Evolutionary conservation across 2,888 invertebrate genomes (phyloP).

Genomic region (Hirtodrosophila histrioides): DNA sequence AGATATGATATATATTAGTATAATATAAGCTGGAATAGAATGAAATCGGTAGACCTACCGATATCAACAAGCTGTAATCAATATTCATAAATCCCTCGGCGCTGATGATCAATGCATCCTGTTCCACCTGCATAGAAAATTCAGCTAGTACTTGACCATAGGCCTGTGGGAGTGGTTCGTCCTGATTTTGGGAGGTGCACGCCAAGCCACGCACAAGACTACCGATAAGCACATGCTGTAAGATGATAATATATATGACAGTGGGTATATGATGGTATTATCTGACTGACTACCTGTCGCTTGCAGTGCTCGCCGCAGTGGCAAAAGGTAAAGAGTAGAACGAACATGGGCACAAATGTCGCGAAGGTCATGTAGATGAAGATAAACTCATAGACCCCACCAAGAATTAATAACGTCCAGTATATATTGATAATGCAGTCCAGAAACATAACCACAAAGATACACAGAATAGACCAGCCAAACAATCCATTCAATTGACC

Average conservation of each 20-base stretch:
- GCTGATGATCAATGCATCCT: conserved; percentile 63
- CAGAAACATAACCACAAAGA: conserved; percentile 67
- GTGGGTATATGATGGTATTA: no score
- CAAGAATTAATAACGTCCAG: conserved; percentile 62
- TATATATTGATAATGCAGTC: conserved; percentile 71
- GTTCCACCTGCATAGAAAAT: conserved; percentile 73
- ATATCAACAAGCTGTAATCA: conserved; percentile 73
- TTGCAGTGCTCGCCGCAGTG: conserved; percentile 71
- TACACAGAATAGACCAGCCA: conserved; percentile 68
- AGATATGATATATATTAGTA: background rate
- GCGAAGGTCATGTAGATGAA: conserved; percentile 49
- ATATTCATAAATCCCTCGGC: conserved; percentile 71
- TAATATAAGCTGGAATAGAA: no score
- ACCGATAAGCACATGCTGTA: conserved; percentile 56
- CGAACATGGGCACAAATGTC: conserved; percentile 44
- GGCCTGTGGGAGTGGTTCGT: conserved; percentile 25
- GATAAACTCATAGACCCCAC: conserved; percentile 44
- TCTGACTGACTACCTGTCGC: conserved; percentile 56
- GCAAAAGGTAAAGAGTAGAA: conserved; percentile 55
- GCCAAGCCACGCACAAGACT: conserved; percentile 58
- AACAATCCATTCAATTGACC: conserved; percentile 58
- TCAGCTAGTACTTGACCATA: conserved; percentile 67
- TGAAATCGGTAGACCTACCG: conserved; percentile 44
- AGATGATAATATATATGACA: background rate
- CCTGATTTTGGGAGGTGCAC: conserved; percentile 28